These are phyloP conservation scores for Tiliacea aurago DNA, from an alignment of 2,888 invertebrate genomes.

Conservation along the genomic window DNA sequence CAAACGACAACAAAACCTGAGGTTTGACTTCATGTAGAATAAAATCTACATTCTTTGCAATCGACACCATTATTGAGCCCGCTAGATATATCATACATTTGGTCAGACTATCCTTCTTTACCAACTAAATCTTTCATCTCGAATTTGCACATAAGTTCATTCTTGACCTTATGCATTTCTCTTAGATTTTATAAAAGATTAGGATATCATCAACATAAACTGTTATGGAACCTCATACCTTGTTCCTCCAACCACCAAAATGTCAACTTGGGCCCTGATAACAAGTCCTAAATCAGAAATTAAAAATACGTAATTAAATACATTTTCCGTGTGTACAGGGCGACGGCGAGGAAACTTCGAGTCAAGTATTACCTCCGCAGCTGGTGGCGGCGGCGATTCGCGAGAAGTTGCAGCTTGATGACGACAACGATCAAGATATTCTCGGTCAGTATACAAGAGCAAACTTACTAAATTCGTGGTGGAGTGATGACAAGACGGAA, in stretches of 20 bases:
- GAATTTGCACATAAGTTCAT: too few species aligned
- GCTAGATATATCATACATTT: background rate
- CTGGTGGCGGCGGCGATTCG: conserved; percentile 94
- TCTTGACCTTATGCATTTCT: too few species aligned
- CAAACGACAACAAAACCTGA: background rate
- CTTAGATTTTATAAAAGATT: too few species aligned
- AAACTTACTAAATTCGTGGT: background rate
- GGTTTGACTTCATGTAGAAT: background rate
- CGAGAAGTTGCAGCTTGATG: conserved; percentile 94
- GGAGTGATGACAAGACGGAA: background rate
- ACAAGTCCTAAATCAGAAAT: too few species aligned
- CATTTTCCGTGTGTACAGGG: conserved; percentile 71
- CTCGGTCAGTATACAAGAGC: conserved; percentile 85
- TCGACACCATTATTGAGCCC: background rate
- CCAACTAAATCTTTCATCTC: too few species aligned
- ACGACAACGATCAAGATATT: conserved; percentile 96
- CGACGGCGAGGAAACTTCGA: conserved; percentile 82
- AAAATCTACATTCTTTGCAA: background rate
- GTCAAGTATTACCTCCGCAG: conserved; percentile 85
- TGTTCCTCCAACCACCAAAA: background rate
- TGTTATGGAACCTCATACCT: too few species aligned
- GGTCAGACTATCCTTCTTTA: background rate
- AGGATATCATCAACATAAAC: too few species aligned
- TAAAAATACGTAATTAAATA: background rate
- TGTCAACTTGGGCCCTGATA: background rate